Evolutionary conservation across 2,888 invertebrate genomes (phyloP).

Genomic region (Pteria penguin): DNA sequence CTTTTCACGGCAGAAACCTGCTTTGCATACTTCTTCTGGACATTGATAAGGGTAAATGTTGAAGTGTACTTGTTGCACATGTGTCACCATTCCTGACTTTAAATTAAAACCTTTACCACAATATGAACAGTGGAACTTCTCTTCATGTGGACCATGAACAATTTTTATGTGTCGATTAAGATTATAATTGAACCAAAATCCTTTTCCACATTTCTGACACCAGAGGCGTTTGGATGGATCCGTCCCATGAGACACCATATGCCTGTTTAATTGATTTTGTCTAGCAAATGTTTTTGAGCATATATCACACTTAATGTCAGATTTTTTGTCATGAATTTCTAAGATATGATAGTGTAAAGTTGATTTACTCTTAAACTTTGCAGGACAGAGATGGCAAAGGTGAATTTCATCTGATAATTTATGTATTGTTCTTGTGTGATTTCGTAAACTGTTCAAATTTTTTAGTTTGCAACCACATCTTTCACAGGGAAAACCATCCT

Average conservation of each 20-base stretch:
- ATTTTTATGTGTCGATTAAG: conserved; percentile 62
- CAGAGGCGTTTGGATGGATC: conserved; percentile 52
- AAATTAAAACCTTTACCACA: conserved; percentile 67
- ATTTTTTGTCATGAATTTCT: conserved; percentile 60
- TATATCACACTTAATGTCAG: conserved; percentile 52
- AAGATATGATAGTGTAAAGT: conserved; percentile 65
- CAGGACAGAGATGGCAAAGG: conserved; percentile 60
- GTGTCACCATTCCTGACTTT: conserved; percentile 61
- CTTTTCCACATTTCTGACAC: conserved; percentile 62
- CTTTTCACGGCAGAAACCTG: conserved; percentile 52
- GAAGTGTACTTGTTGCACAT: conserved; percentile 65
- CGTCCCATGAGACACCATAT: conserved; percentile 57
- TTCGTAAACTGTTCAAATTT: conserved; percentile 54
- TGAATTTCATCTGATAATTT: conserved; percentile 42
- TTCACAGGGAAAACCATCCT: conserved; percentile 41
- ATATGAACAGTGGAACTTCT: conserved; percentile 69
- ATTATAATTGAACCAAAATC: conserved; percentile 65
- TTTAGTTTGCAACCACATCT: conserved; percentile 57
- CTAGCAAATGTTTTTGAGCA: conserved; percentile 64
- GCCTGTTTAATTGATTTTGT: conserved; percentile 59
- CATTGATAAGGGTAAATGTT: conserved; percentile 59
- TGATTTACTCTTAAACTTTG: conserved; percentile 59
- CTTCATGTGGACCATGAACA: conserved; percentile 59
- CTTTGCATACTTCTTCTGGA: conserved; percentile 48
- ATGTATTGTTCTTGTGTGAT: conserved; percentile 59